A percentile compares a stretch with the other conserved stretches of the same genome.
phyloP scores from a whole-genome alignment of 2,113 vertebrate genomes.

The Setophaga petechia region DNA sequence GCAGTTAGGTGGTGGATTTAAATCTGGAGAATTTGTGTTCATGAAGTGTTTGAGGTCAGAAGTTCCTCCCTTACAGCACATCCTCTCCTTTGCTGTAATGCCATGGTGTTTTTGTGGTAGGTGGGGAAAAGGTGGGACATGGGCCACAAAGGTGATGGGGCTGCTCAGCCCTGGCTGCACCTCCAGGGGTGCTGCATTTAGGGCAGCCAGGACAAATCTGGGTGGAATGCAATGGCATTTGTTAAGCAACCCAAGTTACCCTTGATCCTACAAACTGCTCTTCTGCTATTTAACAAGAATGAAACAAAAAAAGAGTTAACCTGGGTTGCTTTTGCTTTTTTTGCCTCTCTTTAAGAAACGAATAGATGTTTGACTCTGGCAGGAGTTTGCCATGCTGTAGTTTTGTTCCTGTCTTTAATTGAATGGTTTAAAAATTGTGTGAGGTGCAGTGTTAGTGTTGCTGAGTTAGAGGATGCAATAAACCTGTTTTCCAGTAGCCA shows the following conservation, averaged over 20 bases:
- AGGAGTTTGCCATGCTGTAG: neutral
- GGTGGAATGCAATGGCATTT: slow-evolving; percentile 2
- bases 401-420: neutral
- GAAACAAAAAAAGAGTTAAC: neutral
- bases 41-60: neutral
- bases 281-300: neutral
- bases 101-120: neutral
- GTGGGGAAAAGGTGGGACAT: neutral
- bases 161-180: neutral
- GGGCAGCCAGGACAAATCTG: slow-evolving; percentile 9
- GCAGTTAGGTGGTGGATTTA: neutral
- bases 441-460: neutral
- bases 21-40: neutral
- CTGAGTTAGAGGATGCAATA: neutral
- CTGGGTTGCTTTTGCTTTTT: neutral
- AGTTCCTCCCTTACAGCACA: neutral
- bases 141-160: neutral
- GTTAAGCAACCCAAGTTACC: slow-evolving; percentile 43
- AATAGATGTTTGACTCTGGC: neutral
- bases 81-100: neutral
- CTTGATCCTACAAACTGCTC: slow-evolving; percentile 21
- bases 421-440: neutral
- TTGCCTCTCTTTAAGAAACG: neutral
- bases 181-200: slow-evolving; percentile 19
- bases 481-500: neutral